These are phyloP conservation scores for Antigone vipio DNA, from an alignment of 2,113 vertebrate species.

Conservation along the genomic window DNA sequence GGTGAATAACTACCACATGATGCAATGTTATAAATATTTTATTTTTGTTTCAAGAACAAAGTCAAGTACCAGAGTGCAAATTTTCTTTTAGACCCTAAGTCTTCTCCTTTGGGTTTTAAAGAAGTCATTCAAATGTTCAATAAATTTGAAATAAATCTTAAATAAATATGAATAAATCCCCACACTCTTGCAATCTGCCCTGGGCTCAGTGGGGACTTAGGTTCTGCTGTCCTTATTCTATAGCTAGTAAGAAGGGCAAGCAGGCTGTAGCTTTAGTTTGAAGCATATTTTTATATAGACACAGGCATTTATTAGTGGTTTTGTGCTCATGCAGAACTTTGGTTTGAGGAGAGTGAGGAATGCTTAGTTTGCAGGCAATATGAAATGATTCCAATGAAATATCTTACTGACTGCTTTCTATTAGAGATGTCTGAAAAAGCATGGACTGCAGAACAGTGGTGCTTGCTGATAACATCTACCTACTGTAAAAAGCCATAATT, in stretches of 20 bases:
- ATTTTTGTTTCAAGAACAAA: not conserved
- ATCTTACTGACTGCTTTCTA: not conserved
- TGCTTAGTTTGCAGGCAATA: not conserved
- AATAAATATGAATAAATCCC: not conserved
- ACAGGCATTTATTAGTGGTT: not conserved
- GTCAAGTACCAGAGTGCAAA: not conserved
- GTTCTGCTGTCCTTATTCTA: not conserved
- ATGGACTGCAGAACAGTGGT: not conserved
- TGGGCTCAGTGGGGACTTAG: not conserved
- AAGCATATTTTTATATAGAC: not conserved
- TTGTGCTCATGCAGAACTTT: not conserved
- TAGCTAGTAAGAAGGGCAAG: not conserved
- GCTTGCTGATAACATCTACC: not conserved
- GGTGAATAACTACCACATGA: not conserved
- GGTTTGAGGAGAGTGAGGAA: not conserved
- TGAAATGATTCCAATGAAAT: not conserved
- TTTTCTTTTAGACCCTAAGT: not conserved
- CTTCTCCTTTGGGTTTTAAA: not conserved
- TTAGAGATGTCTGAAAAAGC: not conserved
- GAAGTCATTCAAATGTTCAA: not conserved
- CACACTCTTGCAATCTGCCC: accelerated
- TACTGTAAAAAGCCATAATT: not conserved
- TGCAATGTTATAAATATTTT: not conserved
- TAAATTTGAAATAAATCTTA: not conserved
- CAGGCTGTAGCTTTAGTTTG: not conserved